Evolutionary conservation across 35 echinoderm and acorn worm species (phyloP).

Genomic region (Strongylocentrotus purpuratus): DNA sequence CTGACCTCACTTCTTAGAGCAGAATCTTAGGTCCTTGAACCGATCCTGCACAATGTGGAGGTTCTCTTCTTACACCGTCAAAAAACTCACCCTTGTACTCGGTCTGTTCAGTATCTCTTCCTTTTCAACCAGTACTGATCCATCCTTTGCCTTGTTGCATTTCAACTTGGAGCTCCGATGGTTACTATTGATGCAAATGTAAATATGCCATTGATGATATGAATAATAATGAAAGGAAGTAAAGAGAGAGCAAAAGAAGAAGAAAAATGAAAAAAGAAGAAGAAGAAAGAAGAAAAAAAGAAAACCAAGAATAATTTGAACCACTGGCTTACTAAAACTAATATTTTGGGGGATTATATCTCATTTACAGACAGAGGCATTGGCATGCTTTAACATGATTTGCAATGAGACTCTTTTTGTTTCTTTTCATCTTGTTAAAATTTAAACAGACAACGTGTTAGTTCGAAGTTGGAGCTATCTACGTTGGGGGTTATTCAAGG

Average conservation of each 20-base stretch:
- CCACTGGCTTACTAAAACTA: not conserved
- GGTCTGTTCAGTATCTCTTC: no score
- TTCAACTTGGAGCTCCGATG: no score
- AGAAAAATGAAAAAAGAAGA: not conserved
- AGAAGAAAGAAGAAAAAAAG: not conserved
- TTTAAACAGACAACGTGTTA: not conserved
- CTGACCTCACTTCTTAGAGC: no score
- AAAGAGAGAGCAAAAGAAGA: not conserved
- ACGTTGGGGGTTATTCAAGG: slow-evolving; percentile 38
- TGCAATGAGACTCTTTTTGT: not conserved
- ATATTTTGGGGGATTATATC: not conserved
- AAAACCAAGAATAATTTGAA: not conserved
- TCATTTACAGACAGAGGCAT: not conserved
- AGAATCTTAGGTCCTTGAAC: no score
- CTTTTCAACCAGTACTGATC: no score
- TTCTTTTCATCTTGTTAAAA: not conserved
- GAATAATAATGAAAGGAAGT: not conserved
- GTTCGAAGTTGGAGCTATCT: not conserved
- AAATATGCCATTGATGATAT: not conserved
- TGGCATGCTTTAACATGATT: not conserved
- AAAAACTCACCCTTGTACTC: no score
- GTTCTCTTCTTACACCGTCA: no score
- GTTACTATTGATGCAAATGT: not conserved
- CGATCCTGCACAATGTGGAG: no score
- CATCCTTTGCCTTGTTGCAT: no score